A percentile compares a stretch with the other conserved stretches of the same genome.
phyloP scores from a whole-genome alignment of 2,113 vertebrate species.

The Grantiella picta region DNA sequence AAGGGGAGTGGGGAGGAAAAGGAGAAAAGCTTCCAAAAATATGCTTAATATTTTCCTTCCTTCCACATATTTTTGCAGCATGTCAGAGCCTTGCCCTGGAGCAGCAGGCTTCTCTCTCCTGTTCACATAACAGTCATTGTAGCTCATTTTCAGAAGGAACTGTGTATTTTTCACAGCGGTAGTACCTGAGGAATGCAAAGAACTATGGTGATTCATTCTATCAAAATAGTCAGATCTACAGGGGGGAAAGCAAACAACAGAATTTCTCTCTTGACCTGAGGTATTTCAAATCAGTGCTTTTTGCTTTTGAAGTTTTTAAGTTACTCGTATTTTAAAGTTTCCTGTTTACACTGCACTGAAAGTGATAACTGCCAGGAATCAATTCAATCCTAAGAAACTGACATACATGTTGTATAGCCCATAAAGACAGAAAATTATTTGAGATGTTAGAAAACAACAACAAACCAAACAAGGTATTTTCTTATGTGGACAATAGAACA shows the following conservation, averaged over 20 bases:
- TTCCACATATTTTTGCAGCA: background rate
- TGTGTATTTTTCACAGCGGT: background rate
- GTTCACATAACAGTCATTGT: background rate
- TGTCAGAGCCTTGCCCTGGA: background rate
- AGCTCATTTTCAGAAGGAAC: background rate
- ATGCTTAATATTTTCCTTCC: background rate
- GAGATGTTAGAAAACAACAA: background rate
- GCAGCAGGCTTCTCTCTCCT: background rate
- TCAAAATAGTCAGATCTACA: background rate
- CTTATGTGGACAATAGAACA: background rate
- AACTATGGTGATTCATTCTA: background rate
- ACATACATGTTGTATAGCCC: background rate
- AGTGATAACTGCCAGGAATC: background rate
- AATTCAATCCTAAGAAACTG: background rate
- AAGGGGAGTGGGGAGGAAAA: background rate
- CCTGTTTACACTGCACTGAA: background rate
- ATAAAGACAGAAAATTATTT: background rate
- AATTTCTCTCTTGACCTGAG: background rate
- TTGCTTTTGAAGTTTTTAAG: background rate
- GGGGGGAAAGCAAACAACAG: background rate
- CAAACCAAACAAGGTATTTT: background rate
- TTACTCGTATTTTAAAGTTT: background rate
- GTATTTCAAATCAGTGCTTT: background rate
- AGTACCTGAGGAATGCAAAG: background rate
- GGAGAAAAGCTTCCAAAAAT: background rate